A percentile compares a stretch with the other conserved stretches of the same genome.
Evolutionary conservation across 1,140 invertebrate species (phyloP).

Genomic region (Ctenoplectra terminalis): DNA sequence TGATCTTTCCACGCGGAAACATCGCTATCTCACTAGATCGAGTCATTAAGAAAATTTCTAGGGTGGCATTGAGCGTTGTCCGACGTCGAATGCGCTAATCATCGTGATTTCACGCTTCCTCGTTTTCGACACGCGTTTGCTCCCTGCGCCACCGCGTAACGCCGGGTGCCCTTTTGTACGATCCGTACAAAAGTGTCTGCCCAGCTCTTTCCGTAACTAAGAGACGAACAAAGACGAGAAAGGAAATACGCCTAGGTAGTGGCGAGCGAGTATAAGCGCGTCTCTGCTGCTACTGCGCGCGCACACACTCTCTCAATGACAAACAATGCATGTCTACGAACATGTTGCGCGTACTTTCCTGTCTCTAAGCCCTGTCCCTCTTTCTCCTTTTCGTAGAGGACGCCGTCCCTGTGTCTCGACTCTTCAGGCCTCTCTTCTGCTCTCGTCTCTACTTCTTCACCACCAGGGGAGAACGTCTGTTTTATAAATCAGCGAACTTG

Average conservation of each 20-base stretch:
- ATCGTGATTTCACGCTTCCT: constrained; percentile 25
- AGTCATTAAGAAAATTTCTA: neutral
- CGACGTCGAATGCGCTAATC: constrained; percentile 35
- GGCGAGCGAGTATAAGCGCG: constrained; percentile 14
- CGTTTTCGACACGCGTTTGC: constrained; percentile 7
- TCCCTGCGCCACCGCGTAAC: neutral
- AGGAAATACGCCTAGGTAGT: constrained; percentile 19
- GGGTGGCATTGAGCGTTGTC: neutral
- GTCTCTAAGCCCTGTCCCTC: neutral
- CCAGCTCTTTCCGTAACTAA: constrained; percentile 52
- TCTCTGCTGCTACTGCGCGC: constrained; percentile 10
- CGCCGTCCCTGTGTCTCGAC: neutral
- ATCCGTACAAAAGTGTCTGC: constrained; percentile 62
- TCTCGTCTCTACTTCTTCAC: neutral
- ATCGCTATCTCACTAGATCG: neutral
- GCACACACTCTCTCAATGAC: constrained; percentile 28
- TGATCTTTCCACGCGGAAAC: neutral
- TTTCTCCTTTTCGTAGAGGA: too few relatives aligned
- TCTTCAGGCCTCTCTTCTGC: constrained; percentile 13
- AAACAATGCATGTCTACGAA: constrained; percentile 61
- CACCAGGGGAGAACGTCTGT: constrained; percentile 31
- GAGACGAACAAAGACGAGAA: constrained; percentile 18
- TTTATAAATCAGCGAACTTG: constrained; percentile 70
- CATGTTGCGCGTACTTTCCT: constrained; percentile 33
- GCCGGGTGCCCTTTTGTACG: constrained; percentile 53